Conservation (phyloP, 2,797 vertebrate genomes). For the Gallinago nigripennis region DNA sequence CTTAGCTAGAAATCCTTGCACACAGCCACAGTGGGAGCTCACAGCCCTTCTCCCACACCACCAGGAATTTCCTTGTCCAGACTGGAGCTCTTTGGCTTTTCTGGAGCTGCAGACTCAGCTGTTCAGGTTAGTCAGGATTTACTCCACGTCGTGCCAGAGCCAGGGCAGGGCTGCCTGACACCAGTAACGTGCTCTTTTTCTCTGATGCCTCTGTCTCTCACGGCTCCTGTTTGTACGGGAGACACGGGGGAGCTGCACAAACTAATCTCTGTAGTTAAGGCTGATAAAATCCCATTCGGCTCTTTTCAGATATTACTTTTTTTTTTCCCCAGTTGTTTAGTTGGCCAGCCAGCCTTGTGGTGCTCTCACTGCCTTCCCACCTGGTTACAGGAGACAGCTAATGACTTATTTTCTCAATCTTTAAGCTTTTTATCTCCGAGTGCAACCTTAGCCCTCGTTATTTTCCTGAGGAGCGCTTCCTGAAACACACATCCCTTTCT, state of each 20-base stretch:
- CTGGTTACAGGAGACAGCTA: neutral
- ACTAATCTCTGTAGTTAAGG: neutral
- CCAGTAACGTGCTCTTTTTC: neutral
- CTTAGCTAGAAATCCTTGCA: neutral
- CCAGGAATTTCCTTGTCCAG: neutral
- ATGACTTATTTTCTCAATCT: neutral
- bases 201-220: neutral
- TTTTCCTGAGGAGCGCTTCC: neutral
- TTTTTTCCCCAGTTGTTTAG: neutral
- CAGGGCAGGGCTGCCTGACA: neutral
- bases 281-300: neutral
- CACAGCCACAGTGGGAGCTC: neutral
- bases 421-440: neutral
- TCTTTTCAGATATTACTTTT: neutral
- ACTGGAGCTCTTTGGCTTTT: neutral
- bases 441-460: neutral
- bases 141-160: neutral
- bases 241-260: neutral
- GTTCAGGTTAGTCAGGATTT: neutral
- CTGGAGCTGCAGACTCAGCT: neutral
- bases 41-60: neutral
- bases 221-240: neutral
- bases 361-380: neutral
- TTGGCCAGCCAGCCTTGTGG: neutral
- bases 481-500: neutral